phyloP scores from a whole-genome alignment of 2,888 invertebrate genomes.

The Netelia fuscicornis region DNA sequence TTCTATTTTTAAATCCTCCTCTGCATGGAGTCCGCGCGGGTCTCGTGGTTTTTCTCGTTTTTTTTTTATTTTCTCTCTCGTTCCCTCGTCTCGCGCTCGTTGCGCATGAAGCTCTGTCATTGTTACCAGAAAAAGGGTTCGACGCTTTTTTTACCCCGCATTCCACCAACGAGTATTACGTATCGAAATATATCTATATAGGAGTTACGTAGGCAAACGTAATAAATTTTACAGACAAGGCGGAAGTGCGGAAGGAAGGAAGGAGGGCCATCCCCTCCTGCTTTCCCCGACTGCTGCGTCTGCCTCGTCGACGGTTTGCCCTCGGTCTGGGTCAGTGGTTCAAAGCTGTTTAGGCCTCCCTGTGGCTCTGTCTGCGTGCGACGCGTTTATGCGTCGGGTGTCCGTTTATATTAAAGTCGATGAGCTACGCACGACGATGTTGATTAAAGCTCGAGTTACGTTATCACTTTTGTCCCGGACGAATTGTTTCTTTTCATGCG shows the following conservation, averaged over 20 bases:
- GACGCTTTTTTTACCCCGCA: constrained; percentile 17
- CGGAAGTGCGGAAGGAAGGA: constrained; percentile 42
- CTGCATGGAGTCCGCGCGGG: constrained; percentile 25
- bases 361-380: background rate
- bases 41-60: background rate
- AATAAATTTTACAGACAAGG: constrained; percentile 39
- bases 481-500: background rate
- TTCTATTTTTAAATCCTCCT: constrained; percentile 60
- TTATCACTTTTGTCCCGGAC: background rate
- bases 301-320: constrained; percentile 43
- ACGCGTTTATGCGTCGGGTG: constrained; percentile 44
- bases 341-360: constrained; percentile 40
- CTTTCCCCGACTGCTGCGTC: constrained; percentile 27
- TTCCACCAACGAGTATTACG: constrained; percentile 7
- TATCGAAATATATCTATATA: background rate
- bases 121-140: constrained; percentile 50
- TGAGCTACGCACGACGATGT: constrained; percentile 53
- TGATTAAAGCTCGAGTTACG: constrained; percentile 47
- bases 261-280: constrained; percentile 21
- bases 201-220: background rate
- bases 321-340: constrained; percentile 70
- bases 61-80: constrained; percentile 31
- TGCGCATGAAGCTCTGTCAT: constrained; percentile 32
- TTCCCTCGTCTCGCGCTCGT: constrained; percentile 30
- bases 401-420: constrained; percentile 67